These are phyloP conservation scores for Bursaphelenchus mucronatus DNA, from an alignment of 1,140 invertebrate genomes.

Conservation along the genomic window DNA sequence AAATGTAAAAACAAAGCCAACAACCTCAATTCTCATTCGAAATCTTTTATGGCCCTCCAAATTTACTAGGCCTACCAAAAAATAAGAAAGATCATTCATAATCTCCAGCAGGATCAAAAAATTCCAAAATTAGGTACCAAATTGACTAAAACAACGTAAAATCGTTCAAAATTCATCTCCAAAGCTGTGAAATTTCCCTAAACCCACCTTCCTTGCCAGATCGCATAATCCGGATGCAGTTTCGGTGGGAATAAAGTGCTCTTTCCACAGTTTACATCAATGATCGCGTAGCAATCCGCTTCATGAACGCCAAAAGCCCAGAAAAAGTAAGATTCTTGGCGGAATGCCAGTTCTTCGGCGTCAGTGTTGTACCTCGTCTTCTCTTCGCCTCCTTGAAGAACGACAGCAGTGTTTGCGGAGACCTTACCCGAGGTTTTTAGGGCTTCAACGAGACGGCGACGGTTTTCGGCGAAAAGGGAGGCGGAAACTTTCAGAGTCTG, in stretches of 20 bases:
- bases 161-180: too few species aligned
- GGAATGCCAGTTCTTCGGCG: conserved; percentile 54
- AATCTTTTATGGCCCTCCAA: too few species aligned
- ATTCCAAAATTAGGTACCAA: background rate
- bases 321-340: conserved; percentile 61
- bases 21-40: too few species aligned
- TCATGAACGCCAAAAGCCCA: conserved; percentile 61
- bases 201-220: conserved; percentile 56
- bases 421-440: conserved; percentile 21
- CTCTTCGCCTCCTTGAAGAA: conserved; percentile 54
- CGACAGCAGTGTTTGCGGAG: conserved; percentile 31
- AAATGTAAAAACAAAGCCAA: too few species aligned
- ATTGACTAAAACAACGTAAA: background rate
- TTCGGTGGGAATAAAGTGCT: conserved; percentile 52
- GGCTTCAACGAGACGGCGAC: conserved; percentile 41
- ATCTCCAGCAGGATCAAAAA: too few species aligned
- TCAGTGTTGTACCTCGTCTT: conserved; percentile 58
- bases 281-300: conserved; percentile 46
- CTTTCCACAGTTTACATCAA: conserved; percentile 51
- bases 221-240: conserved; percentile 49
- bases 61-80: too few species aligned
- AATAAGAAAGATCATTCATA: conserved; percentile 21
- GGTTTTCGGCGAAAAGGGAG: conserved; percentile 48
- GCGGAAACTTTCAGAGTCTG: conserved; percentile 51
- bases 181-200: background rate